A percentile compares a stretch with the other conserved stretches of the same genome.
phyloP scores from a whole-genome alignment of 2,888 invertebrate species.

The Calephelis perditalis region DNA sequence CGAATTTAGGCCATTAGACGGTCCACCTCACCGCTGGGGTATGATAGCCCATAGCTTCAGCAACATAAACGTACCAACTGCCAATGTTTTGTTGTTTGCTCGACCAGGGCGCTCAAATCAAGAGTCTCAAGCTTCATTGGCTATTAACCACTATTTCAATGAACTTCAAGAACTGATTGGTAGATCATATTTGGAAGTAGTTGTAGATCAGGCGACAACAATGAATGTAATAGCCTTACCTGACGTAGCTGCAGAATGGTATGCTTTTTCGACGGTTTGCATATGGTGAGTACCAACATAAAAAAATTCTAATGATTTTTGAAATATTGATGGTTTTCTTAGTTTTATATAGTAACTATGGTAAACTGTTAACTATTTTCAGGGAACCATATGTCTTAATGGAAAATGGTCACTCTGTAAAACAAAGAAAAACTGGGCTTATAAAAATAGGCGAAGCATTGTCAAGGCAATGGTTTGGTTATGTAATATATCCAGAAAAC shows the following conservation, averaged over 20 bases:
- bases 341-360: too few relatives aligned
- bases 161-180: constrained; percentile 53
- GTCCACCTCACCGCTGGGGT: constrained; percentile 53
- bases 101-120: constrained; percentile 43
- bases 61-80: constrained; percentile 42
- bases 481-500: constrained; percentile 77
- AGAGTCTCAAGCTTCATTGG: constrained; percentile 44
- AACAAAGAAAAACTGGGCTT: constrained; percentile 62
- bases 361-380: constrained; percentile 11
- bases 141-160: constrained; percentile 47
- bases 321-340: background rate
- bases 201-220: constrained; percentile 46
- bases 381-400: constrained; percentile 66
- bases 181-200: constrained; percentile 46
- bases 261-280: constrained; percentile 54
- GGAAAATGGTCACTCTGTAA: constrained; percentile 47
- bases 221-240: constrained; percentile 55
- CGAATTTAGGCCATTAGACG: constrained; percentile 43
- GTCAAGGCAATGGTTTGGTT: constrained; percentile 84
- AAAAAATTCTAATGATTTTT: background rate
- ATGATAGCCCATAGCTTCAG: constrained; percentile 58
- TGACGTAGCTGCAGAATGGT: constrained; percentile 54
- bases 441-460: constrained; percentile 80
- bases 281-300: constrained; percentile 53
- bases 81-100: constrained; percentile 44